phyloP scores from a whole-genome alignment of 2,797 vertebrate genomes.

The Chaetodon trifasciatus region DNA sequence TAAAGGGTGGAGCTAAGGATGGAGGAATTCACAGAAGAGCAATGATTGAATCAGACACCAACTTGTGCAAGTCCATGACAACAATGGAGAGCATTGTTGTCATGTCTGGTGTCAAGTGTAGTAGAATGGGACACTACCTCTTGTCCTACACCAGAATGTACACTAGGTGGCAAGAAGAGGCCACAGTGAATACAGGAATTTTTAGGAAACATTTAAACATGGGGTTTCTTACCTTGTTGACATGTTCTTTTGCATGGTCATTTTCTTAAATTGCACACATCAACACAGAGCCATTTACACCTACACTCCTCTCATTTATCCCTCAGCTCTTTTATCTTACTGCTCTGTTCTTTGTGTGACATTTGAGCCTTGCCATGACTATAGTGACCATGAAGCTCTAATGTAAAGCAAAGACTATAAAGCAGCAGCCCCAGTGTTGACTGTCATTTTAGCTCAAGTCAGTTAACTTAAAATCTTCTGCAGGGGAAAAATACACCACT shows the following conservation, averaged over 20 bases:
- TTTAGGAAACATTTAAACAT: not conserved
- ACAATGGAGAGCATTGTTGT: too few species aligned
- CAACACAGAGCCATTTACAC: not conserved
- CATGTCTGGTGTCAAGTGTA: not conserved
- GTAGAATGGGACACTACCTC: too few species aligned
- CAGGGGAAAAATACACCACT: conserved; percentile 52
- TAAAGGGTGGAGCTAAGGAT: not conserved
- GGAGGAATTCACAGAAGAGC: not conserved
- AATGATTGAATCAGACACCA: not conserved
- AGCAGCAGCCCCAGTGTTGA: conserved; percentile 14
- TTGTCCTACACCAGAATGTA: conserved; percentile 12
- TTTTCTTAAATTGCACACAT: conserved; percentile 1
- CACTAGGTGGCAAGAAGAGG: conserved; percentile 68
- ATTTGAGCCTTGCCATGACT: conserved; percentile 1
- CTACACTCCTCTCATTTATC: conserved; percentile 11
- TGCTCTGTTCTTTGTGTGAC: conserved; percentile 29
- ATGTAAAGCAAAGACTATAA: conserved; percentile 39
- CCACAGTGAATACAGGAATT: not conserved
- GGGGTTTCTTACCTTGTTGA: not conserved
- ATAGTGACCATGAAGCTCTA: conserved; percentile 41
- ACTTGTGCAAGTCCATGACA: not conserved
- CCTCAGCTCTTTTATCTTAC: conserved; percentile 16
- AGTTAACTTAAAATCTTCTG: conserved; percentile 52
- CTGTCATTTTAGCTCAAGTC: conserved; percentile 31
- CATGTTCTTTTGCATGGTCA: conserved; percentile 1